A percentile compares a stretch with the other conserved stretches of the same genome.
Evolutionary conservation across 2,113 vertebrate genomes (phyloP).

Genomic region (Trichomycterus rosablanca): DNA sequence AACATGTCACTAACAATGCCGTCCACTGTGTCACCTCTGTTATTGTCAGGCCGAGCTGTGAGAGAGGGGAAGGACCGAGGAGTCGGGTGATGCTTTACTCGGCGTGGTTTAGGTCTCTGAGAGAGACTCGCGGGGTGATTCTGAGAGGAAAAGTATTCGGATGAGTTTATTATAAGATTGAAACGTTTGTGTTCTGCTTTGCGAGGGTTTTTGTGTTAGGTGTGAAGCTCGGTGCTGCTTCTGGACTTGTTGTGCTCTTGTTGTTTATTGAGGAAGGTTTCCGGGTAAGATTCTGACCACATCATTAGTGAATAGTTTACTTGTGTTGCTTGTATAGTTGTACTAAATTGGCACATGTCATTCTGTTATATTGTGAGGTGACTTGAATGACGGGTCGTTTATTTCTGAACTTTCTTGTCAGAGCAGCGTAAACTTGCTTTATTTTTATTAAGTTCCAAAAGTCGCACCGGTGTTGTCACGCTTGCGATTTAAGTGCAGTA

Average conservation of each 20-base stretch:
- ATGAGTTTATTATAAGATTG: no score
- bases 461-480: conserved; percentile 39
- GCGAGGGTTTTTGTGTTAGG: neutral
- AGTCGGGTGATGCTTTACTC: neutral
- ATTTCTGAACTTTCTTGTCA: no score
- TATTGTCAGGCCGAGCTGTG: conserved; percentile 55
- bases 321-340: no score
- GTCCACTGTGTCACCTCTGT: conserved; percentile 40
- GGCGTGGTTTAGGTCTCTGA: conserved; percentile 16
- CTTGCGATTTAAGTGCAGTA: conserved; percentile 27
- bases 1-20: conserved; percentile 43
- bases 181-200: neutral
- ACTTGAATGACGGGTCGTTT: neutral
- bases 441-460: conserved; percentile 27
- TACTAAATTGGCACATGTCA: no score
- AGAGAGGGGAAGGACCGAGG: conserved; percentile 17
- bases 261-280: no score
- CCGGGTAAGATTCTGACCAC: no score
- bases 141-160: neutral
- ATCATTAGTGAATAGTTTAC: no score
- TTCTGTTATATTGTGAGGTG: neutral
- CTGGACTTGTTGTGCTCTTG: neutral
- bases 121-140: neutral
- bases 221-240: neutral
- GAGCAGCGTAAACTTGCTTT: neutral